Conservation (phyloP, 1,140 invertebrate genomes). For the Brachionus koreanus region DNA sequence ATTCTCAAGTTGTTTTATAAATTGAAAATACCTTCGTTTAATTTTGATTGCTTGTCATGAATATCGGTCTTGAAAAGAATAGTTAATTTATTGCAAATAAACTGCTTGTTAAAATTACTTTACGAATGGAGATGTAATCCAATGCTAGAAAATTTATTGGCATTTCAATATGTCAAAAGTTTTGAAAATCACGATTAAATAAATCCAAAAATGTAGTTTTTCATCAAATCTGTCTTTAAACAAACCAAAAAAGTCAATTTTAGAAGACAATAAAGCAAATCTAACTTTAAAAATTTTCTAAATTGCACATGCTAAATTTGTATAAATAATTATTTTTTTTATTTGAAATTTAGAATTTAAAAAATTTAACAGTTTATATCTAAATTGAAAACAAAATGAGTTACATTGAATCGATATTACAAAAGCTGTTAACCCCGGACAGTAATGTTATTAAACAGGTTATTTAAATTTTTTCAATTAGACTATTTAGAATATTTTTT, state of each 20-base stretch:
- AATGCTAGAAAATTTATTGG: slow-evolving; percentile 8
- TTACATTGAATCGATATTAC: slow-evolving; percentile 38
- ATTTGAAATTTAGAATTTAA: not conserved
- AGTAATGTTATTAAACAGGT: slow-evolving; percentile 41
- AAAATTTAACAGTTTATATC: not conserved
- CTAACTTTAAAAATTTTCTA: not conserved
- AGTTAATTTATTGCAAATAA: not conserved
- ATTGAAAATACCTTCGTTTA: not conserved
- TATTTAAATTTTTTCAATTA: not conserved
- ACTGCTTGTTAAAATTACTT: not conserved
- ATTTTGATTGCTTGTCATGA: not conserved
- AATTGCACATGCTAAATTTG: slow-evolving; percentile 1
- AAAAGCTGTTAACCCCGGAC: slow-evolving; percentile 39
- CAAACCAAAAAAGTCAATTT: not conserved
- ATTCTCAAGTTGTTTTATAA: too few relatives aligned
- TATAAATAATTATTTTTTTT: not conserved
- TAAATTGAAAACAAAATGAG: not conserved
- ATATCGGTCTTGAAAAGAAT: not conserved
- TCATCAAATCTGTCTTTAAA: not conserved
- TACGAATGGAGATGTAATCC: not conserved
- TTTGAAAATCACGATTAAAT: not conserved
- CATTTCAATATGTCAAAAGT: not conserved
- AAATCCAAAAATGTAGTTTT: not conserved
- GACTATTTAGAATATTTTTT: not conserved
- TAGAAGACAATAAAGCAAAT: not conserved